phyloP scores from a whole-genome alignment of 2,888 invertebrate genomes.

The Eristalinus sepulchralis region DNA sequence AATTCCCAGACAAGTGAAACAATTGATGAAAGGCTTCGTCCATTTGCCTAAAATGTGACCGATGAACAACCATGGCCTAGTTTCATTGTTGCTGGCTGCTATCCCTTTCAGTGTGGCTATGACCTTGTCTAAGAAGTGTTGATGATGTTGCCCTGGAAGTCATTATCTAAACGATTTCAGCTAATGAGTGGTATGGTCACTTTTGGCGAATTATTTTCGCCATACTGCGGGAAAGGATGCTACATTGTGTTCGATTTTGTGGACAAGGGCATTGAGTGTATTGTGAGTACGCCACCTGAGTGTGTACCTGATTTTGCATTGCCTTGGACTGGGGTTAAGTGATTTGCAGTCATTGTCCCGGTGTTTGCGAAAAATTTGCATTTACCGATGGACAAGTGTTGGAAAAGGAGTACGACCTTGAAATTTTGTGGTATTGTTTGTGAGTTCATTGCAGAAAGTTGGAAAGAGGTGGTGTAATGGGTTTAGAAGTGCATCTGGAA shows the following conservation, averaged over 20 bases:
- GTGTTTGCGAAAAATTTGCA: conserved; percentile 61
- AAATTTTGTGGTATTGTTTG: conserved; percentile 45
- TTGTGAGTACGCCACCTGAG: conserved; percentile 15
- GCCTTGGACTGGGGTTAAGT: conserved; percentile 14
- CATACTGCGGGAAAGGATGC: conserved; percentile 50
- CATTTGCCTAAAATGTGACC: conserved; percentile 12
- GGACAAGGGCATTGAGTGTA: conserved; percentile 6
- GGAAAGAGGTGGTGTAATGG: conserved; percentile 1
- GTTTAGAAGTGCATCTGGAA: conserved; percentile 16
- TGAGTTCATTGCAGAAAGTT: background rate
- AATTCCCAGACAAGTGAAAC: conserved; percentile 62
- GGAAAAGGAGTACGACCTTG: conserved; percentile 50
- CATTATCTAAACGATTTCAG: conserved; percentile 65
- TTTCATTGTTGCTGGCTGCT: background rate
- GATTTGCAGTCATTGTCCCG: background rate
- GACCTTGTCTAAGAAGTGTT: conserved; percentile 56
- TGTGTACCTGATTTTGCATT: conserved; percentile 35
- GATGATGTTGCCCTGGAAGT: conserved; percentile 45
- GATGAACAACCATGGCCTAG: conserved; percentile 39
- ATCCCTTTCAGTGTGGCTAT: conserved; percentile 42
- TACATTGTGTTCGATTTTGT: conserved; percentile 10
- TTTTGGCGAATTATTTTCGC: conserved; percentile 62
- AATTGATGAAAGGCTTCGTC: conserved; percentile 53
- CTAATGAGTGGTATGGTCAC: conserved; percentile 66
- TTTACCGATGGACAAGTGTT: conserved; percentile 56